Evolutionary conservation across 2,888 invertebrate species (phyloP).

Genomic region (Vesta saturnalis): DNA sequence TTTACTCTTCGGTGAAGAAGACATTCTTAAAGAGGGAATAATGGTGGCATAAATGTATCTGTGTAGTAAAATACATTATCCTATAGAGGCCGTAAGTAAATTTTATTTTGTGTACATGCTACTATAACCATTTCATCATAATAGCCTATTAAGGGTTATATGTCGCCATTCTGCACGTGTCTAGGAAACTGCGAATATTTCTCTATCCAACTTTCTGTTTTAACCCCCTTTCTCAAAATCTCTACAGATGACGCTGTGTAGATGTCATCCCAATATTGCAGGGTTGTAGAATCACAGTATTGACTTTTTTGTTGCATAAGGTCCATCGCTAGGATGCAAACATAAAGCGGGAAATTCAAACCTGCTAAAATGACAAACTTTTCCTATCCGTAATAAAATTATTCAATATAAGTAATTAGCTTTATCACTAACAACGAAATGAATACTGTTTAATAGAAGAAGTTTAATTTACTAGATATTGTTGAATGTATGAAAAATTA

Average conservation of each 20-base stretch:
- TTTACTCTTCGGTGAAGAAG: not conserved
- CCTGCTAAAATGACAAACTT: not conserved
- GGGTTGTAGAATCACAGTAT: constrained; percentile 26
- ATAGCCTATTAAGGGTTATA: not conserved
- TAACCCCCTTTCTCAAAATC: constrained; percentile 21
- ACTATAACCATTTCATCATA: constrained; percentile 7
- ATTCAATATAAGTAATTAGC: too few relatives aligned
- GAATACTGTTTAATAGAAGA: too few relatives aligned
- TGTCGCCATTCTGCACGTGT: not conserved
- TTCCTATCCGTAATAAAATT: too few relatives aligned
- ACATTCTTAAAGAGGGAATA: not conserved
- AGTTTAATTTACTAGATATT: too few relatives aligned
- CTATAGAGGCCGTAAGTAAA: not conserved
- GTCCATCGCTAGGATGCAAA: constrained; percentile 21
- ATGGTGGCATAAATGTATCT: not conserved
- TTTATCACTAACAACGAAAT: too few relatives aligned
- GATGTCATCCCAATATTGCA: constrained; percentile 31
- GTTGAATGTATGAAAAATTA: too few relatives aligned
- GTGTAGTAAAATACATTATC: too few relatives aligned
- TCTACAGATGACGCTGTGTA: constrained; percentile 33
- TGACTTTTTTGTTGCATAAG: constrained; percentile 15
- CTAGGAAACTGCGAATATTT: not conserved
- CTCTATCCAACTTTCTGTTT: not conserved
- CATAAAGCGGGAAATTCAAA: constrained; percentile 23
- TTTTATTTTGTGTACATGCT: constrained; percentile 1